These are phyloP conservation scores for Eumeta japonica DNA, from an alignment of 1,140 invertebrate genomes.

Conservation along the genomic window DNA sequence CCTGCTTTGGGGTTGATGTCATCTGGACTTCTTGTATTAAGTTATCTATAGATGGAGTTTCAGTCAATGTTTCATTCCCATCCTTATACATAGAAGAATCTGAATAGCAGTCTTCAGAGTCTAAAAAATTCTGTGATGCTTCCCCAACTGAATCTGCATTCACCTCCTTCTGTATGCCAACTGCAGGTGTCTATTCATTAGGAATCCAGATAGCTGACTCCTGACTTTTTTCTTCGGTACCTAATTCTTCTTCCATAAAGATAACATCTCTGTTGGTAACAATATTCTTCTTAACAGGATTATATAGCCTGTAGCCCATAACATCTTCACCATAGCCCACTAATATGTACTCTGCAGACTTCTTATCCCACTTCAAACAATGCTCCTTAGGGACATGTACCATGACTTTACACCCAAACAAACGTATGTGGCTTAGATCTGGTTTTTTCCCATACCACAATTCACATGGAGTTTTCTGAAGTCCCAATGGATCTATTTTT, in stretches of 20 bases:
- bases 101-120: no score
- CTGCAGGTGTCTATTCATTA: no score
- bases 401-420: constrained; percentile 22
- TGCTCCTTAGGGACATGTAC: constrained; percentile 12
- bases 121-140: no score
- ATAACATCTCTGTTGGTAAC: constrained; percentile 15
- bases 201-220: no score
- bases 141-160: no score
- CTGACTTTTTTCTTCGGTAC: no score
- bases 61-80: no score
- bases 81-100: no score
- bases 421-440: constrained; percentile 19
- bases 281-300: constrained; percentile 19
- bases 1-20: no score
- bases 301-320: constrained; percentile 24
- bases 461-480: constrained; percentile 15
- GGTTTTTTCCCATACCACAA: constrained; percentile 18
- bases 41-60: no score
- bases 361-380: constrained; percentile 22
- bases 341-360: constrained; percentile 17
- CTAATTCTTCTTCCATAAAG: constrained; percentile 9
- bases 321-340: constrained; percentile 26
- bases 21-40: no score
- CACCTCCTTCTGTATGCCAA: constrained; percentile 1
- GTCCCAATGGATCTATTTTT: constrained; percentile 1